Conservation (phyloP, 2,797 vertebrate species). For the Silurus lanzhouensis region DNA sequence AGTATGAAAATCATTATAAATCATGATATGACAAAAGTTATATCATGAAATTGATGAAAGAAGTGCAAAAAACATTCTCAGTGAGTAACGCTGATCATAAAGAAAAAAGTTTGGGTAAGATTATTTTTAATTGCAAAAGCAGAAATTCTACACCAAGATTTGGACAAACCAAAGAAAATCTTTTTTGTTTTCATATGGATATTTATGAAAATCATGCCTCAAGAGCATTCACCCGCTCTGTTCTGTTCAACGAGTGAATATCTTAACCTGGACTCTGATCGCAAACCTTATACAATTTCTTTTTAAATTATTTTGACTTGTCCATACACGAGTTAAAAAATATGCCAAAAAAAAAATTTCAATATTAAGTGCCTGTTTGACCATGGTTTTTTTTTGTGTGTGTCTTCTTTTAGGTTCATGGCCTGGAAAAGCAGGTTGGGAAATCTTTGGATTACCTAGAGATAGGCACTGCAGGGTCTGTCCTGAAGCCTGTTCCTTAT, state of each 20-base stretch:
- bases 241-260: not conserved
- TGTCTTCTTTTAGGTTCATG: constrained; percentile 74
- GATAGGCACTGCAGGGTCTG: constrained; percentile 74
- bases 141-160: not conserved
- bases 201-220: not conserved
- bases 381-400: constrained; percentile 26
- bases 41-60: not conserved
- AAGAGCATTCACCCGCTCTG: not conserved
- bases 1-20: not conserved
- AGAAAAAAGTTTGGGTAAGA: not conserved
- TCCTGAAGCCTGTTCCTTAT: constrained; percentile 77
- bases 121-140: not conserved
- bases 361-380: not conserved
- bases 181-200: not conserved
- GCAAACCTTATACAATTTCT: not conserved
- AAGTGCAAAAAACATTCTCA: not conserved
- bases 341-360: no score
- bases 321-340: no score
- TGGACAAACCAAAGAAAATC: not conserved
- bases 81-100: not conserved
- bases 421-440: constrained; percentile 79
- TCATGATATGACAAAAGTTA: not conserved
- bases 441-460: constrained; percentile 84
- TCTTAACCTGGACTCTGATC: not conserved
- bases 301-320: not conserved